These are phyloP conservation scores for Turdus rufiventris DNA, from an alignment of 2,113 vertebrate species.

Conservation along the genomic window DNA sequence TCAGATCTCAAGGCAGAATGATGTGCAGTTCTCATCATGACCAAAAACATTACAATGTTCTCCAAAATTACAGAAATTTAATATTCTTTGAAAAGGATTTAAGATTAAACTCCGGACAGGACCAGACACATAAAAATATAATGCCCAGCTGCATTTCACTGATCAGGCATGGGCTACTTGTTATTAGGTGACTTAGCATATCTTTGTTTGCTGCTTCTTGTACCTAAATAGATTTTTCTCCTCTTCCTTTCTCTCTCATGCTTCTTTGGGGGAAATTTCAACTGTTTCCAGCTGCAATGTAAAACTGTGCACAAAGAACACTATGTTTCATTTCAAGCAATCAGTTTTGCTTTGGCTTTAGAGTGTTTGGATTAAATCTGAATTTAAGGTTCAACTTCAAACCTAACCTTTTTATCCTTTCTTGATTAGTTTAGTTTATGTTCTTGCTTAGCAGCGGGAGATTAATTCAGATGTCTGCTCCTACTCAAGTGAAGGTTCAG, in stretches of 20 bases:
- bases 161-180: not conserved
- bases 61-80: not conserved
- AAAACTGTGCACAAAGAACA: not conserved
- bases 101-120: not conserved
- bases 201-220: not conserved
- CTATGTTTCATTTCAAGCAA: not conserved
- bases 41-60: not conserved
- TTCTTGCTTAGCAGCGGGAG: not conserved
- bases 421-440: conserved; percentile 21
- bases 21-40: not conserved
- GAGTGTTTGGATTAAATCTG: conserved; percentile 34
- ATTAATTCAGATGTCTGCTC: conserved; percentile 6
- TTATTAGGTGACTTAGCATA: not conserved
- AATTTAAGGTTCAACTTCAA: conserved; percentile 40
- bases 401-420: conserved; percentile 14
- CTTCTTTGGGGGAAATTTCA: not conserved
- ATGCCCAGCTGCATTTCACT: not conserved
- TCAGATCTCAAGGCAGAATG: not conserved
- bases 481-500: not conserved
- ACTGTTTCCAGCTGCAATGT: not conserved
- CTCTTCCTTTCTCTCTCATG: not conserved
- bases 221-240: not conserved
- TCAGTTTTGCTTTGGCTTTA: conserved; percentile 12
- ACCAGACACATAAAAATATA: not conserved
- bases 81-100: not conserved